A percentile compares a stretch with the other conserved stretches of the same genome.
These are phyloP conservation scores for Penaeus indicus DNA, from an alignment of 1,140 invertebrate genomes.

Conservation along the genomic window DNA sequence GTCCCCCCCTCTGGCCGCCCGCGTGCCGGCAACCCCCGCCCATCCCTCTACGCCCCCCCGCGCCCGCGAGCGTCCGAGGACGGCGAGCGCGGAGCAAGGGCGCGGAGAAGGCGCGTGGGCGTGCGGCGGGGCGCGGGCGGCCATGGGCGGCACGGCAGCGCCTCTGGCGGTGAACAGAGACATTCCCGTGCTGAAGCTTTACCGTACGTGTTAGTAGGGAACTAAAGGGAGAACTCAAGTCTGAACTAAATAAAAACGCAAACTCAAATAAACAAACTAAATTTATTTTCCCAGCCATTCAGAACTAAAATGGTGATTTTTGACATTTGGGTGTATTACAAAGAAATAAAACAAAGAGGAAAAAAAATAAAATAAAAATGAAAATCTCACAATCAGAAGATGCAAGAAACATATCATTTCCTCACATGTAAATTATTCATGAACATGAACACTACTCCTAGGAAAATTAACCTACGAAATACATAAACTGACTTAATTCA, in stretches of 20 bases:
- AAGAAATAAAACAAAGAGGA: conserved; percentile 43
- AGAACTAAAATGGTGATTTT: conserved; percentile 52
- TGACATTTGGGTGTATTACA: too few species aligned
- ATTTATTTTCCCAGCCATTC: conserved; percentile 62
- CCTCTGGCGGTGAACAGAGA: too few species aligned
- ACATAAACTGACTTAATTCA: conserved; percentile 24
- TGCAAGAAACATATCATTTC: conserved; percentile 38
- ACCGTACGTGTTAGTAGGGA: conserved; percentile 52
- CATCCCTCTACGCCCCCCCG: not conserved
- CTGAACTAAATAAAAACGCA: conserved; percentile 62
- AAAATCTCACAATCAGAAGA: conserved; percentile 51
- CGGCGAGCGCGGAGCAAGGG: not conserved
- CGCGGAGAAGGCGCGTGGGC: not conserved
- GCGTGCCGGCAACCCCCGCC: not conserved
- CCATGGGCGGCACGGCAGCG: not conserved
- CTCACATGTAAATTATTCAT: conserved; percentile 4
- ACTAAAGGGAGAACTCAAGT: conserved; percentile 55
- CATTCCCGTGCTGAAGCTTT: conserved; percentile 27
- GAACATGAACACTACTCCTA: conserved; percentile 29
- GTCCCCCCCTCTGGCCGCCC: not conserved
- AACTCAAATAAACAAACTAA: conserved; percentile 64
- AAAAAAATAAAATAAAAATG: conserved; percentile 45
- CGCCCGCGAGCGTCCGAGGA: not conserved
- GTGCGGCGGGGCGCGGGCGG: not conserved
- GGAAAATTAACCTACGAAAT: conserved; percentile 40